Evolutionary conservation across 2,113 vertebrate species (phyloP), one percentile per base, ranked within the genome.

Genomic region (Thomomys bottae): DNA sequence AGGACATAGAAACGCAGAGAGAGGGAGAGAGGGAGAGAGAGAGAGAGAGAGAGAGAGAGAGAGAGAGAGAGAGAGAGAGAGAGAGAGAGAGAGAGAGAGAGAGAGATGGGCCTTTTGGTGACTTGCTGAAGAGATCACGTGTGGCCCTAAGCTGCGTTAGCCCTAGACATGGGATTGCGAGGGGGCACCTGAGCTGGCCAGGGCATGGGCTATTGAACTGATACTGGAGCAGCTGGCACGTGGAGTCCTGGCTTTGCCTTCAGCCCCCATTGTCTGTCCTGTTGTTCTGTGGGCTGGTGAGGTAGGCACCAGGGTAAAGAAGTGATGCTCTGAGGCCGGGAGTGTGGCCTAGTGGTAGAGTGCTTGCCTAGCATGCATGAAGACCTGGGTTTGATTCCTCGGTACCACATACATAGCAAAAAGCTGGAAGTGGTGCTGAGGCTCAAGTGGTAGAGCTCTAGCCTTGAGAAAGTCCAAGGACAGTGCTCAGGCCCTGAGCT

Each of bases 31-130:
- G n/a, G n/a, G 20, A 45, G 12, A 34, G 8, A 2, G 4, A 5
- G 1, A 5, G 9, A 8, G 20, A 45, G 12, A 34, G 8, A 2
- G 4, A 5, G 1, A 5, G 9, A 8, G 20, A 45, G 12, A 34
- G 8, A 2, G 4, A 5, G 1, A 5, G 9, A 8, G 20, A 45
- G 12, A 34, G 8, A 2, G 4, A 5, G 1, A 5, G 9, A 8
- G 20, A 45, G 12, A 34, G 8, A 2, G 4, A 5, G 1, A 71
- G 59, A 32, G 77, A n/a, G 20, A 45, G 12, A 34, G 8, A 2
- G 4, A 5, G 1, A 5, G 9, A 8, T 1, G 4, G 30, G 6
- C 2, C 49, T 40, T 23, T 0, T 57, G 63, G 23, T 5, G 0
- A 36, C 30, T 18, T 66, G n/a, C 2, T 67, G 72, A 49, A 8